Base-by-base conservation (phyloP, 2,113 vertebrate genomes). In the Pimephales promelas region DNA sequence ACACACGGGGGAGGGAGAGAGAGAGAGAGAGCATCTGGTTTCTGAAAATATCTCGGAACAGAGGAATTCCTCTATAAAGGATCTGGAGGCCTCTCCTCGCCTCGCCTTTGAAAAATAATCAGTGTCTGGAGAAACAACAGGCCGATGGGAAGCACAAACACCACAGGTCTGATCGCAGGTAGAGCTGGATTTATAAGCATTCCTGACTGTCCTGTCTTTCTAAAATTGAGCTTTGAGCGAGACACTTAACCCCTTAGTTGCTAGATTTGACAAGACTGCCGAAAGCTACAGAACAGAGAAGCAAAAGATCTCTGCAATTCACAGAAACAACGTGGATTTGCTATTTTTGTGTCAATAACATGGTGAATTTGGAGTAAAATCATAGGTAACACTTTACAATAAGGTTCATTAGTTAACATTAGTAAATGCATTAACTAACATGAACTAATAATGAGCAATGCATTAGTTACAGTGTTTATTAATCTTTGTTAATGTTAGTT, bases 11-110 rank as follows among this genome's bases (percentile, higher is more conserved):
- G 54, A 31, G 71, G 34, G 2, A 16, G 66, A 54, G 4, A 9
- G 52, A 61, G 11, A 56, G 22, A 45, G 26, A 45, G 24, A 2
- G 45, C 31, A 47, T 62, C 57, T 10, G 43, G 7, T 31, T 49
- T 82, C 54, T 31, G 7, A 73, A 75, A 80, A 74, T 80, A 75
- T 34, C 82, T 54, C 49, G 8, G 40, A 36, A 62, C 22, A 71
- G 49, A 81, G 71, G 81, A 79, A 86, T 64, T 82, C 45, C 74
- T 73, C 68, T 79, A 28, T 56, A 79, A 86, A 61, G 3, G 47
- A 26, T 40, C 36, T 14, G 18, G 54, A 57, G 34, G 31, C 26
- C 26, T 52, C 72, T 54, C 26, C 34, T 57, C 10, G 13, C 26
- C 34, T 57, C 10, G 13, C 1, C 52, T 77, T 34, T 77, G 71